Conservation (phyloP, 2,888 invertebrate genomes). For the Watsonalla cultraria region DNA sequence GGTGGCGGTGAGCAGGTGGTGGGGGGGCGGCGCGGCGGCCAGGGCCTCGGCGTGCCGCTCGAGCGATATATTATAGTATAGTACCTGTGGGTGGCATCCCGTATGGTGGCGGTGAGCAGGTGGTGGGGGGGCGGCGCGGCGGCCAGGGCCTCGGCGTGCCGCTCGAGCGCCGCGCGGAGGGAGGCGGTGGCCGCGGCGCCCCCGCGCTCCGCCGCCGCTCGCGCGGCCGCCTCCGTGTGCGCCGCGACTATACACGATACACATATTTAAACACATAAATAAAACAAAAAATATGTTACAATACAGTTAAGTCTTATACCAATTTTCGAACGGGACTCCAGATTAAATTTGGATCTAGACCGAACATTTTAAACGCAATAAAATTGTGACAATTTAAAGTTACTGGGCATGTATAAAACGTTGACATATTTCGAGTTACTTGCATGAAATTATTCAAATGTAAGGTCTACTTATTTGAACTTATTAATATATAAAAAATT, state of each 20-base stretch:
- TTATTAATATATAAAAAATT: no score
- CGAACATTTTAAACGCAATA: no score
- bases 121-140: slow-evolving; percentile 12
- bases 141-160: slow-evolving; percentile 47
- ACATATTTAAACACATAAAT: not conserved
- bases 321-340: no score
- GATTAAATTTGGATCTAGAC: no score
- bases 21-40: no score
- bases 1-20: no score
- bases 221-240: slow-evolving; percentile 59
- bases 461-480: no score
- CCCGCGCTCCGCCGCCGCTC: slow-evolving; percentile 61
- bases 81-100: not conserved
- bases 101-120: not conserved
- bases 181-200: slow-evolving; percentile 39
- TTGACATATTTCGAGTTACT: no score
- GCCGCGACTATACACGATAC: slow-evolving; percentile 38
- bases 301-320: not conserved
- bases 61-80: not conserved
- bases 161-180: slow-evolving; percentile 51
- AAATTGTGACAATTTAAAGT: no score
- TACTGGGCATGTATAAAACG: no score
- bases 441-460: no score
- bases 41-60: no score
- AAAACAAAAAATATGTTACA: not conserved